Percentiles rank a stretch among this genome's conserved stretches.
These are phyloP conservation scores for Drosophila bocki DNA, from an alignment of 1,140 invertebrate genomes.

Conservation along the genomic window DNA sequence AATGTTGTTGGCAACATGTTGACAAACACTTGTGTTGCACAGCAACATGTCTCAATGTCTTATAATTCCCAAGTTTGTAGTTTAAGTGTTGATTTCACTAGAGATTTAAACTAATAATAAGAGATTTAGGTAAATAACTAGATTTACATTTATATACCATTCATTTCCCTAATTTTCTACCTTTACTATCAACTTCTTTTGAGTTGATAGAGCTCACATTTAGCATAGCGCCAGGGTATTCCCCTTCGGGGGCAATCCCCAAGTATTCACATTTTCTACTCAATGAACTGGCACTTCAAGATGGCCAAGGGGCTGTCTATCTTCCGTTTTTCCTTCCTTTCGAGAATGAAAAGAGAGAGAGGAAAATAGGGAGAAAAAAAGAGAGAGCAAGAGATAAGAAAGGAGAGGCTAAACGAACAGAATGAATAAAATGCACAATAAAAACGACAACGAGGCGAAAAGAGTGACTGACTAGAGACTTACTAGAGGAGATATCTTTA, in stretches of 20 bases:
- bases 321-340: slow-evolving; percentile 3
- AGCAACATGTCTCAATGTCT: not conserved
- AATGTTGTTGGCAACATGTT: not conserved
- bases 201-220: not conserved
- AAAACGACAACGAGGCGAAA: slow-evolving; percentile 27
- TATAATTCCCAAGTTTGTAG: not conserved
- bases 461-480: slow-evolving; percentile 37
- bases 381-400: not conserved
- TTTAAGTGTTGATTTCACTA: not conserved
- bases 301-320: not conserved
- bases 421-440: slow-evolving; percentile 13
- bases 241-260: not conserved
- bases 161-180: too few species aligned
- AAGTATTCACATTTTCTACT: not conserved
- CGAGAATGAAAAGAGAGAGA: not conserved
- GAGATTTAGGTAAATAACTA: not conserved
- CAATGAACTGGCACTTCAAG: slow-evolving; percentile 8
- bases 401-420: not conserved
- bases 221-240: slow-evolving; percentile 7
- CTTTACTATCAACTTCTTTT: not conserved
- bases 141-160: not conserved
- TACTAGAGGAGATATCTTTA: slow-evolving; percentile 59
- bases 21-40: not conserved
- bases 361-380: too few species aligned
- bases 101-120: not conserved